Base-by-base conservation (phyloP, 2,888 invertebrate genomes). In the Camptogramma bilineatum region DNA sequence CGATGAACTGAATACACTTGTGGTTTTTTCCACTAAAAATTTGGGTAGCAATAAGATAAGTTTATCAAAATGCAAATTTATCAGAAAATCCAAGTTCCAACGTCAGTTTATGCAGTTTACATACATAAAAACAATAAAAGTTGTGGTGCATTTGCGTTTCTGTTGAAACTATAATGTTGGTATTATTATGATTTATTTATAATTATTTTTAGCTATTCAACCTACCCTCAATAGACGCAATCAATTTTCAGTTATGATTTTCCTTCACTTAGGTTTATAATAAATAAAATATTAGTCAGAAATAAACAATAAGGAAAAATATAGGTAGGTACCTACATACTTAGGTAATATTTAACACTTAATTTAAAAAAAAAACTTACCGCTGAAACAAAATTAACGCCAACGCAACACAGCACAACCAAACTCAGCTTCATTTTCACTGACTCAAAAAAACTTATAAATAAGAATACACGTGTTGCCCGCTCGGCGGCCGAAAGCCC, bases 321-420 rank as follows among this genome's bases (percentile, higher is more conserved):
- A 47, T 44, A 34, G 2, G 10, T 19, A 52, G 10, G 34, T 31
- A 51, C 16, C 4, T 31, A 34, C 7, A 5, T 28, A 2, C n/a
- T n/a, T 34, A 16, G 5, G 21, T 24, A 50, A 54, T 44, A 46
- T 46, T 10, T 10, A 44, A 53, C n/a, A 18, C 1, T n/a, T 34
- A 42, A 52, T 57, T 62, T 44, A 51, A 31, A 60, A 57, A 66
- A 67, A 62, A 47, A 18, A 74, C 82, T 81, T 55, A 85, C 84
- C 73, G 71, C 72, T 62, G 65, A 71, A 31, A 76, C 79, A 42
- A 72, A 64, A 51, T 70, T 69, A 54, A 78, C 73, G 66, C 77
- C 75, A 70, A 81, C 16, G 62, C 64, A 76, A 71, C 69, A 73
- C 73, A 82, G 2, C 68, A 82, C 73, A 57, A 77, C 42, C 52